Evolutionary conservation across 2,888 invertebrate genomes (phyloP).

Genomic region (Agriopis aurantiaria): DNA sequence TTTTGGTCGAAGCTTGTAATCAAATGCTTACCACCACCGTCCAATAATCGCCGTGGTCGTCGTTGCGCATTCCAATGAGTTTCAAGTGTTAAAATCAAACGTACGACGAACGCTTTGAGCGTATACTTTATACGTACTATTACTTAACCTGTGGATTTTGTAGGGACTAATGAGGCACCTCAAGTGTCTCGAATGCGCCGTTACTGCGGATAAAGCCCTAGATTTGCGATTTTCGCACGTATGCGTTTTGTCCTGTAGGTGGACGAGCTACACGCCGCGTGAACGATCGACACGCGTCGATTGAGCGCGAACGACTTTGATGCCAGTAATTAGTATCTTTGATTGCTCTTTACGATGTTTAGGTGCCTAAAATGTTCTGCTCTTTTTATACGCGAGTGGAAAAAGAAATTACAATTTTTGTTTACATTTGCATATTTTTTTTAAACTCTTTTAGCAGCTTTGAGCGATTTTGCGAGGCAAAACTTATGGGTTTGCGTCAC

Average conservation of each 20-base stretch:
- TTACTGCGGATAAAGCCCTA: background rate
- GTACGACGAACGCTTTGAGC: slow-evolving; percentile 44
- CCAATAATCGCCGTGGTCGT: slow-evolving; percentile 41
- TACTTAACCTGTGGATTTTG: slow-evolving; percentile 11
- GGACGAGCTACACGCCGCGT: slow-evolving; percentile 11
- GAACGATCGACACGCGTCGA: slow-evolving; percentile 30
- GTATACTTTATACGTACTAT: slow-evolving; percentile 37
- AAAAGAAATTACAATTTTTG: background rate
- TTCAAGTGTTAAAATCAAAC: slow-evolving; percentile 47
- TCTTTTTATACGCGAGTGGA: background rate
- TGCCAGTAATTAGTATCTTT: slow-evolving; percentile 37
- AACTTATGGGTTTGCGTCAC: too few species aligned
- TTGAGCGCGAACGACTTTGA: slow-evolving; percentile 33
- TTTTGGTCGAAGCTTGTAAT: background rate
- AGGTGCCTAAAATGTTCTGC: background rate
- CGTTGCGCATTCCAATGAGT: slow-evolving; percentile 44
- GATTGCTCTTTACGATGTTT: slow-evolving; percentile 21
- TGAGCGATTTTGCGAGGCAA: background rate
- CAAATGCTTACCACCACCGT: background rate
- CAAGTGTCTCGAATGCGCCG: slow-evolving; percentile 11
- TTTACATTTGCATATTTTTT: too few species aligned
- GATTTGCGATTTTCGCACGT: slow-evolving; percentile 35
- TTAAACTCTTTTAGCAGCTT: too few species aligned
- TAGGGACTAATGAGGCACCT: slow-evolving; percentile 47
- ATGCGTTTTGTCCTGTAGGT: slow-evolving; percentile 19